Percentiles rank a stretch among this genome's conserved stretches.
Conservation (phyloP, 2,113 vertebrate genomes). For the Chamaea fasciata region DNA sequence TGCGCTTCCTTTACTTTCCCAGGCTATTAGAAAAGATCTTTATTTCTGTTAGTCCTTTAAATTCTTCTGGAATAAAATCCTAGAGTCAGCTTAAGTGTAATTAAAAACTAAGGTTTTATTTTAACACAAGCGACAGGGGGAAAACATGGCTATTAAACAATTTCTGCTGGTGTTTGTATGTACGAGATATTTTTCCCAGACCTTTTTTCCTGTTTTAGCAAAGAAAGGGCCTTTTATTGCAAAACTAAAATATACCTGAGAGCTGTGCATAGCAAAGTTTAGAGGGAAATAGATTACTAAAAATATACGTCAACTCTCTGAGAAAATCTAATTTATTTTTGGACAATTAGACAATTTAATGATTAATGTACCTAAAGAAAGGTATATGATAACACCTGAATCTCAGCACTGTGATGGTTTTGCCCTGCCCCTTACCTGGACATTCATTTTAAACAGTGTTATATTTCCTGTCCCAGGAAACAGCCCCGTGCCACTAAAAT, state of each 20-base stretch:
- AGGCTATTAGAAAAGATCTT: conserved; percentile 56
- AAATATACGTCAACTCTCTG: not conserved
- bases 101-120: conserved; percentile 67
- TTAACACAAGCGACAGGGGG: conserved; percentile 2
- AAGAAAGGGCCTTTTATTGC: not conserved
- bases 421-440: not conserved
- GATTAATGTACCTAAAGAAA: not conserved
- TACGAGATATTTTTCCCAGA: not conserved
- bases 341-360: not conserved
- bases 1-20: conserved; percentile 71
- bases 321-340: not conserved
- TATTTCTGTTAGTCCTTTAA: conserved; percentile 61
- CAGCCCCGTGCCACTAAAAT: not conserved
- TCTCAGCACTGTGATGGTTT: not conserved
- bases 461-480: not conserved
- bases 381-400: not conserved
- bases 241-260: not conserved
- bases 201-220: not conserved
- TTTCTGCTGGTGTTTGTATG: not conserved
- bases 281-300: not conserved
- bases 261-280: not conserved
- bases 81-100: conserved; percentile 71
- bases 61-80: conserved; percentile 66
- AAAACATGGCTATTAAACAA: not conserved
- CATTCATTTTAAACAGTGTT: not conserved